phyloP scores from a whole-genome alignment of 2,113 vertebrate species.

The Cheirogaleus medius region DNA sequence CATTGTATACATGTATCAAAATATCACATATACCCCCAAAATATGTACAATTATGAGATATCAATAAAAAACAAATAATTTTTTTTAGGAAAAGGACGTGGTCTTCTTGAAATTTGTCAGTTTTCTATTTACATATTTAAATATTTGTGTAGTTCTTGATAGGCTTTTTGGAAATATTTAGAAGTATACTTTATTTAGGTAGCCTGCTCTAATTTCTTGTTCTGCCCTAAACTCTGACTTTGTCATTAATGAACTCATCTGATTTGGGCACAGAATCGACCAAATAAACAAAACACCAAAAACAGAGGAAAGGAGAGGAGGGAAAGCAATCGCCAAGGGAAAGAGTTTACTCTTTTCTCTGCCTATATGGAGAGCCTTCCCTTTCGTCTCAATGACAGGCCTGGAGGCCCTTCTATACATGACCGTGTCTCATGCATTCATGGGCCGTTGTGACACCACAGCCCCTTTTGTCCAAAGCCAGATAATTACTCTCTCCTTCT shows the following conservation, averaged over 20 bases:
- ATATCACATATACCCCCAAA: neutral
- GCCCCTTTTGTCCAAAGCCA: conserved; percentile 89
- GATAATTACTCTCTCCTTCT: conserved; percentile 82
- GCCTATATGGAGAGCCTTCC: conserved; percentile 46
- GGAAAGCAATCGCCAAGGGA: neutral
- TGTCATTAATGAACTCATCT: conserved; percentile 69
- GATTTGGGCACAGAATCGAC: conserved; percentile 64
- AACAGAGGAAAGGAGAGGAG: neutral
- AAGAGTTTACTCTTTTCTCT: neutral
- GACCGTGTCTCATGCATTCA: conserved; percentile 91
- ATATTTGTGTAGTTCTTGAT: neutral
- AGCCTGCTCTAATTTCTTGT: conserved; percentile 68
- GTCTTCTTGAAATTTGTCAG: neutral
- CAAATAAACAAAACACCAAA: neutral
- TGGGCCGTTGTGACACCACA: conserved; percentile 87
- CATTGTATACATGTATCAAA: neutral
- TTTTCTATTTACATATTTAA: neutral
- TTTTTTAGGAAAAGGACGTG: neutral
- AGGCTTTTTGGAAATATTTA: conserved; percentile 30
- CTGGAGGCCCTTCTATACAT: conserved; percentile 83
- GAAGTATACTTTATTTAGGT: conserved; percentile 58
- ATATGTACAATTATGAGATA: neutral
- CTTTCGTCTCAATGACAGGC: conserved; percentile 80
- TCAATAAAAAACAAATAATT: neutral
- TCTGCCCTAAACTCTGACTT: conserved; percentile 70